Evolutionary conservation across 2,888 invertebrate genomes (phyloP).

Genomic region (Amphipyra berbera): DNA sequence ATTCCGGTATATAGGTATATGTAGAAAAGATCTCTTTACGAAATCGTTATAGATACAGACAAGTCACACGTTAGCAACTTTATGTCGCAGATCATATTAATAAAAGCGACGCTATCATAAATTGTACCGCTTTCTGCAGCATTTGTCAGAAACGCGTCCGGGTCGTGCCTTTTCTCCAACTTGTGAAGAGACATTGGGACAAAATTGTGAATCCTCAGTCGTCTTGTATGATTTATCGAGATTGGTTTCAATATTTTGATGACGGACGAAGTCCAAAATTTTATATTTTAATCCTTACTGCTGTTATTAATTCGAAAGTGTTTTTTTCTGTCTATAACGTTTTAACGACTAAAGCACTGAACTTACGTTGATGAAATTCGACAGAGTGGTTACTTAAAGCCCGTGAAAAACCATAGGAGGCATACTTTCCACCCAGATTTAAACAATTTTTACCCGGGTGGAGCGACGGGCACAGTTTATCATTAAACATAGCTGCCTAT

Average conservation of each 20-base stretch:
- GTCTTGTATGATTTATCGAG: constrained; percentile 25
- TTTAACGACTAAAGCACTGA: no score
- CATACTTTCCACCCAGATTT: no score
- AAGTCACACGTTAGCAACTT: constrained; percentile 24
- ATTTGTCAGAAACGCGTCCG: constrained; percentile 37
- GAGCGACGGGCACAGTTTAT: not conserved
- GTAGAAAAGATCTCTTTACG: no score
- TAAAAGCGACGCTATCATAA: constrained; percentile 36
- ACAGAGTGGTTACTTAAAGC: no score
- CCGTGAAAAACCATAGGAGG: no score
- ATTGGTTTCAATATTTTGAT: constrained; percentile 33
- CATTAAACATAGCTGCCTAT: constrained; percentile 1
- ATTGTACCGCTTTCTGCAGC: constrained; percentile 46
- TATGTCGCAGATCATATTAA: constrained; percentile 33
- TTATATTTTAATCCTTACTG: constrained; percentile 7
- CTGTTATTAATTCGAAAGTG: no score
- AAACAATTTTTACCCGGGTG: no score
- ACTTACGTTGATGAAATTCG: no score
- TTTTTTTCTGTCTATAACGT: no score
- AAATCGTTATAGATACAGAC: not conserved
- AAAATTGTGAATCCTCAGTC: constrained; percentile 45
- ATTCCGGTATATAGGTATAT: no score
- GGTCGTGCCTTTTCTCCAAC: constrained; percentile 37
- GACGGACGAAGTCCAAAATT: not conserved
- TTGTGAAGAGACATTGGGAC: constrained; percentile 32